Evolutionary conservation across 2,113 vertebrate species (phyloP).

Genomic region (Cyprinodon tularosa): DNA sequence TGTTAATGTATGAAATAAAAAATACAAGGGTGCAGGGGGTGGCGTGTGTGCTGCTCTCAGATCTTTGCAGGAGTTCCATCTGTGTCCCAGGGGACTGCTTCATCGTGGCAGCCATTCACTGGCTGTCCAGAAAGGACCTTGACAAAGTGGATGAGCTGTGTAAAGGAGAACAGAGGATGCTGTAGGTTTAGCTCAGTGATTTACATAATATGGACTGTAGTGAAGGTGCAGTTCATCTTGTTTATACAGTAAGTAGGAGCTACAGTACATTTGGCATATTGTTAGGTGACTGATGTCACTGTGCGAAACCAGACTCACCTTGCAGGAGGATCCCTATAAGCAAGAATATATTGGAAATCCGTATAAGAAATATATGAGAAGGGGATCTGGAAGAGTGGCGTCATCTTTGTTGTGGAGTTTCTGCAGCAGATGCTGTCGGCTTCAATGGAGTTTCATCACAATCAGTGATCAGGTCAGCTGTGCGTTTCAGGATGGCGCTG

Average conservation of each 20-base stretch:
- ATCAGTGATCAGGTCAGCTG: background rate
- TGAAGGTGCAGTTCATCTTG: background rate
- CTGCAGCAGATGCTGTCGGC: background rate
- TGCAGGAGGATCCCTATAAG: background rate
- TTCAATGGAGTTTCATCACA: background rate
- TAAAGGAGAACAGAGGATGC: conserved; percentile 27
- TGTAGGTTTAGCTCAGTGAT: conserved; percentile 1
- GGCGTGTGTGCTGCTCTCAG: conserved; percentile 14
- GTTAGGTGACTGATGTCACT: background rate
- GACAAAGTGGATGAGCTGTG: conserved; percentile 60
- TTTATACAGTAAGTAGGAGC: background rate
- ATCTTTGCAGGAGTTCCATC: conserved; percentile 39
- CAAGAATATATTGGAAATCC: background rate
- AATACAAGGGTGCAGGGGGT: background rate
- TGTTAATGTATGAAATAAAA: background rate
- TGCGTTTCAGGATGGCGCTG: background rate
- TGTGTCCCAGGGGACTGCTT: conserved; percentile 52
- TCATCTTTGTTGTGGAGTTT: background rate
- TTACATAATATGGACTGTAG: background rate
- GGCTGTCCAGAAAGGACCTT: conserved; percentile 54
- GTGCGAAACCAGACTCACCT: background rate
- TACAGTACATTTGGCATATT: background rate
- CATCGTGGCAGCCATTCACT: conserved; percentile 51
- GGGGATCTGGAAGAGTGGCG: no score
- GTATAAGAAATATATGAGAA: no score